Conservation (phyloP, 2,113 vertebrate genomes). For the Microtus ochrogaster region DNA sequence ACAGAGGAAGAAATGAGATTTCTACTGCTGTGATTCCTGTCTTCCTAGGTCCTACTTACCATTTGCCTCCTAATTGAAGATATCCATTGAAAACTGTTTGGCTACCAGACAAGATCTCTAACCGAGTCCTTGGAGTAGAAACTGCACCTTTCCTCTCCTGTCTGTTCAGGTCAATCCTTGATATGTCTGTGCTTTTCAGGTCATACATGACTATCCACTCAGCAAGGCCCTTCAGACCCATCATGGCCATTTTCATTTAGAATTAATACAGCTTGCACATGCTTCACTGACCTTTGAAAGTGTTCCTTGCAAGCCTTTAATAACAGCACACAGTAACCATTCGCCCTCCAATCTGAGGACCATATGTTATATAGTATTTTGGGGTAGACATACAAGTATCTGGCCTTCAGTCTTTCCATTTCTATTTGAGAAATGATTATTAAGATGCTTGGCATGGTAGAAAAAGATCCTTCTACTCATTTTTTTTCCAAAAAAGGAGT, state of each 20-base stretch:
- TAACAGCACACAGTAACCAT: background rate
- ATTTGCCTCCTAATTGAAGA: background rate
- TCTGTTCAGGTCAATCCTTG: background rate
- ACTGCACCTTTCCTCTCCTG: background rate
- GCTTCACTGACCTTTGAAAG: background rate
- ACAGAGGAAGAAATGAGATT: background rate
- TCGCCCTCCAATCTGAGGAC: background rate
- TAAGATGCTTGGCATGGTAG: background rate
- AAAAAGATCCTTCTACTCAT: background rate
- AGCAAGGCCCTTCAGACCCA: background rate
- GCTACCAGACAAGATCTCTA: background rate
- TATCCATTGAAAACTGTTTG: background rate
- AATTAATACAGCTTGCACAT: background rate
- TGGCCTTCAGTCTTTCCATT: conserved; percentile 1
- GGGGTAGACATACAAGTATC: background rate
- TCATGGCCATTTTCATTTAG: background rate
- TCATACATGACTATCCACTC: background rate
- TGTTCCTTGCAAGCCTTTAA: background rate
- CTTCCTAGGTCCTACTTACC: background rate
- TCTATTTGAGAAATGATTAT: background rate
- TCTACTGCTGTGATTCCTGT: background rate
- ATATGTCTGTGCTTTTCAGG: background rate
- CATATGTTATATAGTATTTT: background rate
- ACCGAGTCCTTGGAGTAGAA: background rate
- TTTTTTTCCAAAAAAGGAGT: background rate